Base-by-base conservation (phyloP, 2,797 vertebrate genomes). In the Mormyrops attenuatus region DNA sequence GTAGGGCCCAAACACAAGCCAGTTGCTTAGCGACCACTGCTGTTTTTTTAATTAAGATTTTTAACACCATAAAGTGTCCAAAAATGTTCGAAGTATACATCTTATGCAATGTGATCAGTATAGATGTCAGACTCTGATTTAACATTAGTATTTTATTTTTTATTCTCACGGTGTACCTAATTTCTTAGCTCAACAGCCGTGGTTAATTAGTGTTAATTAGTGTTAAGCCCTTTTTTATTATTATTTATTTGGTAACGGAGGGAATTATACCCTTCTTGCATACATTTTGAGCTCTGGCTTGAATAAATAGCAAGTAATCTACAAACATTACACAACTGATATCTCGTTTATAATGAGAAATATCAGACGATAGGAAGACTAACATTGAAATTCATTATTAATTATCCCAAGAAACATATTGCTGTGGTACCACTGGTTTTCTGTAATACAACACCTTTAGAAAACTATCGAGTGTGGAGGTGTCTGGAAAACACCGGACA, bases 161-260 rank as follows among this genome's bases (percentile, higher is more conserved):
- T 80, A 1, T 20, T 80, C 38, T 80, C 73, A 80, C 1, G 0
- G 34, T 77, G 73, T 80, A 44, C 38, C 73, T 80, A n/a, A 41
- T 7, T 80, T 80, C 17, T 44, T 80, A 44, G 38, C 41, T 80
- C 73, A 41, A 80, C 73, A 3, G 73, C 73, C 6, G 17, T 80
- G 73, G 73, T n/a, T 80, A 80, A 80, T 80, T 44, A 44, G 73
- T 41, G 73, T 80, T 80, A 80, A 80, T 80, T 80, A 80, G 73
- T 15, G 17, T 80, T 80, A 80, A 80, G 20, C 20, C 17, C 73
- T 80, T 80, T 80, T 44, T 41, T 77, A 41, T 44, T 77, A 38
- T 77, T 80, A 20, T 80, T 80, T 80, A 17, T 80, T 44, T 80
- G 15, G 15, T 20, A 44, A 41, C 2, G 6, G 73, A 80, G 5